phyloP scores from a whole-genome alignment of 1,140 invertebrate species.

The Drosophila tropicalis region DNA sequence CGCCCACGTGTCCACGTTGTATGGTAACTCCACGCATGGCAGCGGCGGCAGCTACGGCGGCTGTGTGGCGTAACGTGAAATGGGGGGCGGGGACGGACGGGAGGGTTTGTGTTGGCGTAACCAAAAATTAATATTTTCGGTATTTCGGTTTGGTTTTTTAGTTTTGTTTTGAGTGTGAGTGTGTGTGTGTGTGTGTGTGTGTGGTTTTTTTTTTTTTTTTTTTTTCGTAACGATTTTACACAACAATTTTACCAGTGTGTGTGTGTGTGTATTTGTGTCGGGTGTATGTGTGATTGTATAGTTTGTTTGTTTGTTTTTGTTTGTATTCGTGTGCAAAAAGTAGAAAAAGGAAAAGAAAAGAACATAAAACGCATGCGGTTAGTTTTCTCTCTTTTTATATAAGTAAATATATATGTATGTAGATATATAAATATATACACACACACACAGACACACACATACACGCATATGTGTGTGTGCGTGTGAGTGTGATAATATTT shows the following conservation, averaged over 20 bases:
- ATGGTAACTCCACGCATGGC: slow-evolving; percentile 88
- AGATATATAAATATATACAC: slow-evolving; percentile 1
- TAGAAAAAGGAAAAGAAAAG: slow-evolving; percentile 82
- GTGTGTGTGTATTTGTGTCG: slow-evolving; percentile 51
- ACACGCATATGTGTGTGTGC: neutral
- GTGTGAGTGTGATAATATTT: slow-evolving; percentile 29
- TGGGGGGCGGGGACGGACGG: slow-evolving; percentile 8
- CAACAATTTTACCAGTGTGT: slow-evolving; percentile 71
- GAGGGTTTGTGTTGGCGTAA: neutral
- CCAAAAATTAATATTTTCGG: slow-evolving; percentile 26
- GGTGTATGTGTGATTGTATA: slow-evolving; percentile 37
- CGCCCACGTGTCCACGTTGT: slow-evolving; percentile 86
- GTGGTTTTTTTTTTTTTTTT: slow-evolving; percentile 14
- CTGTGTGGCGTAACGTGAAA: slow-evolving; percentile 58
- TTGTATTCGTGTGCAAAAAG: slow-evolving; percentile 75
- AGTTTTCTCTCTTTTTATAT: slow-evolving; percentile 78
- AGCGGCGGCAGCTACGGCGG: slow-evolving; percentile 86
- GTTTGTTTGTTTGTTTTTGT: slow-evolving; percentile 36
- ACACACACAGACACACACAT: slow-evolving; percentile 31
- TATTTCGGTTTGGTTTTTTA: slow-evolving; percentile 35
- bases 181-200: slow-evolving; percentile 29
- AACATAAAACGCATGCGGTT: slow-evolving; percentile 83
- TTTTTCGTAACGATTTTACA: slow-evolving; percentile 76
- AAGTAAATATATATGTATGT: slow-evolving; percentile 73
- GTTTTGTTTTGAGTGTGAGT: slow-evolving; percentile 46